Evolutionary conservation across 2,797 vertebrate genomes (phyloP).

Genomic region (Champsocephalus gunnari): DNA sequence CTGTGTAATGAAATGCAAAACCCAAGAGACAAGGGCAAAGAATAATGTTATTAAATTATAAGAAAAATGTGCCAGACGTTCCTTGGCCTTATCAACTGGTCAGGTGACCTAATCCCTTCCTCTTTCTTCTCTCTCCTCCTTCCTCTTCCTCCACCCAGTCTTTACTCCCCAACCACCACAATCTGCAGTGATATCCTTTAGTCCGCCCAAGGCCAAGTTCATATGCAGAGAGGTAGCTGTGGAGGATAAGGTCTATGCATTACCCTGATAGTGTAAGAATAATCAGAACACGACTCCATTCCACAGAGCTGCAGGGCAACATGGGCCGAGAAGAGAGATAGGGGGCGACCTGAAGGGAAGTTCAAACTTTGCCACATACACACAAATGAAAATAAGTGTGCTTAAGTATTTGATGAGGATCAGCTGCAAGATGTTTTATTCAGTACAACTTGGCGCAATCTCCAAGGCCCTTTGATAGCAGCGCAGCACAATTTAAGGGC

Average conservation of each 20-base stretch:
- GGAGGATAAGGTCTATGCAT: constrained; percentile 64
- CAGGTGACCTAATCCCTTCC: constrained; percentile 53
- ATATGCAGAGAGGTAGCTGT: constrained; percentile 68
- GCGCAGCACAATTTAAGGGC: constrained; percentile 22
- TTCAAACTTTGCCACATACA: constrained; percentile 41
- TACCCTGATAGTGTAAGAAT: constrained; percentile 60
- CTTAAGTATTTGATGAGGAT: constrained; percentile 57
- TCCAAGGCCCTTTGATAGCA: constrained; percentile 58
- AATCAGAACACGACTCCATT: constrained; percentile 62
- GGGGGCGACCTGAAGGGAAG: constrained; percentile 45
- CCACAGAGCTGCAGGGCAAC: constrained; percentile 54
- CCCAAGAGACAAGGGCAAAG: constrained; percentile 60
- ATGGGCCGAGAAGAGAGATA: constrained; percentile 35
- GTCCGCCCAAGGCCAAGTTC: constrained; percentile 57
- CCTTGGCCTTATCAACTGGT: constrained; percentile 59
- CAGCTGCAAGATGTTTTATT: constrained; percentile 74
- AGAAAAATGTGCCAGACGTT: constrained; percentile 30
- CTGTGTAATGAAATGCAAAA: constrained; percentile 67
- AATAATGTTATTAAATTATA: constrained; percentile 68
- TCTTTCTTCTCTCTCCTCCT: constrained; percentile 14
- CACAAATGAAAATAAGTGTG: constrained; percentile 40
- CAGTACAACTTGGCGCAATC: constrained; percentile 54
- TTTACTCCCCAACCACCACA: not conserved
- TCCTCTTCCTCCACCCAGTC: not conserved
- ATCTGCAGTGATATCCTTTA: constrained; percentile 45